Evolutionary conservation across 1,140 invertebrate genomes (phyloP), one percentile per base, ranked within the genome.

Genomic region (Diplogasteroides magnus): DNA sequence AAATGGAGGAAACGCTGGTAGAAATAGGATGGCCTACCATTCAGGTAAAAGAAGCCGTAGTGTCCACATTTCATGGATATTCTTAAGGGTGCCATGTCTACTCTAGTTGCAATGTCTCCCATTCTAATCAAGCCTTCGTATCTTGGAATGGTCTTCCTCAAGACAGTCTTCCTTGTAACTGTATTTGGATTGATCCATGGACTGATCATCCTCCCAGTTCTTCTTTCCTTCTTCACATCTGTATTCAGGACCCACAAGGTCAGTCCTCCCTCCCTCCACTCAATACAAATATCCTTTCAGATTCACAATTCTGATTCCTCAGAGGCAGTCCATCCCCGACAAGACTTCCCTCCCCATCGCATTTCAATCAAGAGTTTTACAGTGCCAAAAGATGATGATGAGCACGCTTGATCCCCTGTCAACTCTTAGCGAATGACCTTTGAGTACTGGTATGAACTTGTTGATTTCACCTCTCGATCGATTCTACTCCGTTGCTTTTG

Each of bases 21-120:
- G 48, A 69, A 27, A 75, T 75, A 63, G 74, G 74, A 6, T 75
- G 74, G 74, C 73, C 74, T 25, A 75, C 74, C 19, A 26, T 75
- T 57, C 74, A 75, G 37, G 37, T 48, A 48, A 6, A 19, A 6
- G 37, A 11, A 48, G 6, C 19, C 37, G 6, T 48, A 19, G n/a
- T n/a, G n/a, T n/a, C n/a, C 6, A 48, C 37, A 6, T 11, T 48
- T 19, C 37, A 48, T 48, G 19, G 37, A 48, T 6, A 48, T 48
- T 48, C 19, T 48, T 48, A 6, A 48, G 31, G 74, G 74, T 15
- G 73, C 72, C 11, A 31, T 75, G 19, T 65, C 68, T 0, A 73
- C 74, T 37, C 59, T 74, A 62, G 28, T 75, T 14, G 74, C 74
- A 6, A 75, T 75, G 72, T 61, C 55, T 23, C 74, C 74, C 3